These are phyloP conservation scores for Urocynchramus pylzowi DNA, from an alignment of 2,113 vertebrate species.

Conservation along the genomic window DNA sequence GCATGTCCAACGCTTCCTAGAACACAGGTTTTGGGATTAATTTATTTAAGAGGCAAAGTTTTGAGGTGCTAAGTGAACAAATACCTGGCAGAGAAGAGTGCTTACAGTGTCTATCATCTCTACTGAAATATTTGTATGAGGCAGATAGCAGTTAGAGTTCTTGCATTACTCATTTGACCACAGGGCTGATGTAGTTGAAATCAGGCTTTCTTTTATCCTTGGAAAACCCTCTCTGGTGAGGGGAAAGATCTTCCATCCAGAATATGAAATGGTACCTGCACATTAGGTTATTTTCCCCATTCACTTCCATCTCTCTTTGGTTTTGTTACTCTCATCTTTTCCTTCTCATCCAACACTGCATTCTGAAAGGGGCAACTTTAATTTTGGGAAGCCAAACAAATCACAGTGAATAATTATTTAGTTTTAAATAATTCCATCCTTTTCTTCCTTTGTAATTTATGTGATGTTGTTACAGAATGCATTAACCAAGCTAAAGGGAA, in stretches of 20 bases:
- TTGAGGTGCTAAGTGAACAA: background rate
- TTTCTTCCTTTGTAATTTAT: background rate
- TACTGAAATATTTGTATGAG: background rate
- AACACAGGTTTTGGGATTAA: background rate
- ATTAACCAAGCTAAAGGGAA: background rate
- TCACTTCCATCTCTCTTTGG: background rate
- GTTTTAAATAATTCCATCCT: background rate
- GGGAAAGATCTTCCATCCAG: background rate
- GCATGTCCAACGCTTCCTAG: background rate
- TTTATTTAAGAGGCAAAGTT: background rate
- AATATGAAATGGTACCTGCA: background rate
- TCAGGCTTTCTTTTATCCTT: background rate
- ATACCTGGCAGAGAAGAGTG: background rate
- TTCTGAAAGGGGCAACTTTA: background rate
- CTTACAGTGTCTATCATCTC: background rate
- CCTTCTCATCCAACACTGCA: background rate
- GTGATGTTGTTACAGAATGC: background rate
- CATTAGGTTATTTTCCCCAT: background rate
- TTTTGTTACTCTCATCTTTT: background rate
- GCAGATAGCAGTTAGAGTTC: background rate
- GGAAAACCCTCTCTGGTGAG: background rate
- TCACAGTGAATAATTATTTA: background rate
- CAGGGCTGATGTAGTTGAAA: background rate
- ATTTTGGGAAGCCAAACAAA: background rate
- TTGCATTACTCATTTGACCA: background rate